Conservation (phyloP, 2,888 invertebrate species). For the Diarsia mendica region DNA sequence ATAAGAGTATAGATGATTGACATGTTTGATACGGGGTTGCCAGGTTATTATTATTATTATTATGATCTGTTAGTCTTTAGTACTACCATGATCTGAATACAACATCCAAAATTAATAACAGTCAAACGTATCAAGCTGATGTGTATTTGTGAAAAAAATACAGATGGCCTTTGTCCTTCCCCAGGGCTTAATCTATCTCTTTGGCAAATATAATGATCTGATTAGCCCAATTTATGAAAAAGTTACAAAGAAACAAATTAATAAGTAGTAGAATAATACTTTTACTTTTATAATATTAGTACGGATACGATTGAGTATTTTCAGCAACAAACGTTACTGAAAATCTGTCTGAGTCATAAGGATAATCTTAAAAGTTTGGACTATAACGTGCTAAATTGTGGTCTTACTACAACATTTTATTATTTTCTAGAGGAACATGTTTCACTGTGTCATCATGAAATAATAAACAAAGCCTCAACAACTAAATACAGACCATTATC, state of each 20-base stretch:
- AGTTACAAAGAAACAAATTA: too few species aligned
- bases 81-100: not conserved
- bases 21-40: too few species aligned
- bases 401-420: not conserved
- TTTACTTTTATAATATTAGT: too few species aligned
- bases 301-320: not conserved
- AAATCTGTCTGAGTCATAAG: not conserved
- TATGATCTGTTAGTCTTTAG: not conserved
- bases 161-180: too few species aligned
- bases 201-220: too few species aligned
- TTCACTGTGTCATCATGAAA: not conserved
- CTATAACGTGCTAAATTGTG: not conserved
- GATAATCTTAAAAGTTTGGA: not conserved
- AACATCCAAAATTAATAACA: not conserved
- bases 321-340: not conserved
- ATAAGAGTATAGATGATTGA: too few species aligned
- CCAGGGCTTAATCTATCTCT: too few species aligned
- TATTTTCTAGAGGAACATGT: not conserved
- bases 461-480: not conserved
- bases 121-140: not conserved
- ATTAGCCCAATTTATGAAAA: too few species aligned
- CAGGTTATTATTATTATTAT: too few species aligned
- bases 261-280: too few species aligned
- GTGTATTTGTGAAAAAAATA: too few species aligned
- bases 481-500: constrained; percentile 7